Evolutionary conservation across 2,797 vertebrate genomes (phyloP), one percentile per base, ranked within the genome.

Genomic region (Chelidonichthys spinosus): DNA sequence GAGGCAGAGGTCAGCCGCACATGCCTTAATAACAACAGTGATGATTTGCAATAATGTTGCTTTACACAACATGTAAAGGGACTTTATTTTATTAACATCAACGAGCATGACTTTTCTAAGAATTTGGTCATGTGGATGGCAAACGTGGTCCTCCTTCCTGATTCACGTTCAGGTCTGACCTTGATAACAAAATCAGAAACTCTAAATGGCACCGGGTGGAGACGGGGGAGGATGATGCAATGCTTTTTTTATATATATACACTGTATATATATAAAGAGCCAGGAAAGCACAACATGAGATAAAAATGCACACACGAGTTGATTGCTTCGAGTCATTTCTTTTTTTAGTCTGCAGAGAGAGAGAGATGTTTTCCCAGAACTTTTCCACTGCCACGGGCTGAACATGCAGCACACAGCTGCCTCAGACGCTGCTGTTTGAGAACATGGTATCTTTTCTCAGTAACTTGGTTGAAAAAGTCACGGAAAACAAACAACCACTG

Each of bases 331-430:
- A 42, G 37, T 36, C 3, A n/a, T 74, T 70, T 67, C 11, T 69
- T 63, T 78, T 50, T 75, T 53, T 53, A 13, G 32, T 69, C 5
- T 76, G 52, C 15, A 64, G 36, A 58, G 36, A 52, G 59, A 68
- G 37, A 78, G 11, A 55, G 14, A 55, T 33, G 44, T 87, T 82
- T 85, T 49, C 50, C 68, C 53, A 13, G 25, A 7, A 43, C 11
- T 59, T 65, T 61, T 71, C 69, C 74, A 50, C 47, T 67, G 39
- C 61, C 25, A 36, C 49, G 39, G 15, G 52, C 52, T n/a, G 33
- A 18, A 69, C 47, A 43, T 63, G 44, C 35, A 64, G 67, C 53
- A 68, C 63, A 65, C 69, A 78, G 79, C 69, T 63, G 55, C 56
- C 42, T 55, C 5, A 1, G 46, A 52, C 39, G 40, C 42, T 50